phyloP scores from a whole-genome alignment of 2,113 vertebrate genomes.

The Campylomormyrus tamandua region DNA sequence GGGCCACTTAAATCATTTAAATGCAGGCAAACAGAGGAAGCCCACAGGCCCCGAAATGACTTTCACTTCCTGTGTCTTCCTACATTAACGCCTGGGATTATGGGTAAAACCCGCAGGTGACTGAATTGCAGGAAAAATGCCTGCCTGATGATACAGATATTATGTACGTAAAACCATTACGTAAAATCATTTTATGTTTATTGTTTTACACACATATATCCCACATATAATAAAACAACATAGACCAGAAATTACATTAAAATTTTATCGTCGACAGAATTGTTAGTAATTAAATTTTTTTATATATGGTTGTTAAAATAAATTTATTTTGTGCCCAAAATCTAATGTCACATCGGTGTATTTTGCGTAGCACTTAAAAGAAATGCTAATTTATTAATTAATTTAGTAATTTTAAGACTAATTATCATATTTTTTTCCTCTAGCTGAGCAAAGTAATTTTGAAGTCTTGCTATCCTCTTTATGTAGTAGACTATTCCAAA shows the following conservation, averaged over 20 bases:
- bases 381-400: not conserved
- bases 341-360: not conserved
- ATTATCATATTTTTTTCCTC: not conserved
- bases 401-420: not conserved
- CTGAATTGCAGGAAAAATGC: not conserved
- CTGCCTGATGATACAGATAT: not conserved
- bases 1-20: conserved; percentile 70
- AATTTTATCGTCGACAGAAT: not conserved
- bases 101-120: conserved; percentile 51
- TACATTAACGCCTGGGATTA: conserved; percentile 65
- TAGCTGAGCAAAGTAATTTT: not conserved
- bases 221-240: not conserved
- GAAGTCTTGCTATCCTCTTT: not conserved
- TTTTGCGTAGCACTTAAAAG: not conserved
- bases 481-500: not conserved
- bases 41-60: conserved; percentile 53
- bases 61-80: conserved; percentile 66
- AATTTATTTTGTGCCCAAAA: not conserved
- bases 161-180: not conserved
- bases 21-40: conserved; percentile 66
- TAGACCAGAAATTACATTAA: not conserved
- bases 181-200: not conserved
- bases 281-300: not conserved
- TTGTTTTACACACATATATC: not conserved
- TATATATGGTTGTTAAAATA: not conserved